Evolutionary conservation across 2,113 vertebrate genomes (phyloP).

Genomic region (Cyprinus carpio): DNA sequence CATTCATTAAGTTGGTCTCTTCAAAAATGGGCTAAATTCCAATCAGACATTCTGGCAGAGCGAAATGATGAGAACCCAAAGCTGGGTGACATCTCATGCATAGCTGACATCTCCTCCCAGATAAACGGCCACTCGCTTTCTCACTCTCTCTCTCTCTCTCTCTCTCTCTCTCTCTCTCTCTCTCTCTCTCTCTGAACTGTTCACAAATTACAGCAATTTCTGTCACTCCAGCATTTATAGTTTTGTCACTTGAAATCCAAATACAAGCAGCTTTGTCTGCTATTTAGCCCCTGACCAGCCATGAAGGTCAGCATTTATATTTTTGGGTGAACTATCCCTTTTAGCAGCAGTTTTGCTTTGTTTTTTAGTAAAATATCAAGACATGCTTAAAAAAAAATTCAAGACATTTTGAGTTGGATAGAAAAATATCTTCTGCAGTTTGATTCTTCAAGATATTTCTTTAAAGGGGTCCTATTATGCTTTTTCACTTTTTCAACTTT

Average conservation of each 20-base stretch:
- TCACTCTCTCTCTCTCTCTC: conserved; percentile 35
- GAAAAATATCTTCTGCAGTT: too few relatives aligned
- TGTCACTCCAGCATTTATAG: conserved; percentile 43
- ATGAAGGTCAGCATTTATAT: neutral
- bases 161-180: conserved; percentile 35
- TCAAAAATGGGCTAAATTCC: conserved; percentile 52
- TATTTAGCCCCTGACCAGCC: conserved; percentile 20
- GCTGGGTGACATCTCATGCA: conserved; percentile 51
- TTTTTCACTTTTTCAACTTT: too few relatives aligned
- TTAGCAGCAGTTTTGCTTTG: neutral
- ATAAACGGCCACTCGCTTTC: conserved; percentile 31
- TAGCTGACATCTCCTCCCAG: conserved; percentile 51
- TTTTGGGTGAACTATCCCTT: too few relatives aligned
- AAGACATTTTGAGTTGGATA: too few relatives aligned
- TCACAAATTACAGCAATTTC: conserved; percentile 54
- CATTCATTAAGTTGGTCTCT: conserved; percentile 59
- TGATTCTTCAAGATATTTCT: too few relatives aligned
- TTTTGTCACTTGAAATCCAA: conserved; percentile 48
- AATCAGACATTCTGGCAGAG: conserved; percentile 54
- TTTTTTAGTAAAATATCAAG: too few relatives aligned
- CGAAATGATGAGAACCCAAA: conserved; percentile 47
- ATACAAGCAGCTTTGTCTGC: conserved; percentile 34
- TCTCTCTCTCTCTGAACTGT: conserved; percentile 23
- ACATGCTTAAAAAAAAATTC: too few relatives aligned
- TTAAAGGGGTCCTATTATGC: too few relatives aligned